Percentiles rank a stretch among this genome's conserved stretches.
phyloP scores from a whole-genome alignment of 2,797 vertebrate genomes.

The Ispidina picta region DNA sequence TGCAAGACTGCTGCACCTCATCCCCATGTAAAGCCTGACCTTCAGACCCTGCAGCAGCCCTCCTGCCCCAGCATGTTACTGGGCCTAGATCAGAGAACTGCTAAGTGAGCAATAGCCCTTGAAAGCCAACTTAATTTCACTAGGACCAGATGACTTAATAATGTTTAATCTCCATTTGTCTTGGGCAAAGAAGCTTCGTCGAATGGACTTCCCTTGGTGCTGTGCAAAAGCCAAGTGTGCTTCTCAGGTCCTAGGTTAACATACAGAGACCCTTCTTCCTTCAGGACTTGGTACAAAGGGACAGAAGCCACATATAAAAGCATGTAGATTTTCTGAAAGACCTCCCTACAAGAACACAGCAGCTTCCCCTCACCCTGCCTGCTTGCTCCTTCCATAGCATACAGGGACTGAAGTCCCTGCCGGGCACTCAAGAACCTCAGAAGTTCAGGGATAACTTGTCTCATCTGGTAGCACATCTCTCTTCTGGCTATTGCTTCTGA shows the following conservation, averaged over 20 bases:
- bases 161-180: neutral
- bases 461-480: neutral
- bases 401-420: neutral
- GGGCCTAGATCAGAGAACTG: neutral
- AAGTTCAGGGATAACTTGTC: neutral
- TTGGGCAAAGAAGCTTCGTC: neutral
- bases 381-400: neutral
- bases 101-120: neutral
- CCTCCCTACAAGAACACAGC: neutral
- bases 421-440: neutral
- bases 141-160: neutral
- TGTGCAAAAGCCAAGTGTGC: neutral
- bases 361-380: neutral
- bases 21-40: neutral
- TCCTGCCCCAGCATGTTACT: neutral
- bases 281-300: neutral
- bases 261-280: neutral
- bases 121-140: neutral
- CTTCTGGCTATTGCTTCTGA: neutral
- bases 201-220: neutral
- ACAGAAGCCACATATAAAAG: neutral
- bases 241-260: constrained; percentile 1
- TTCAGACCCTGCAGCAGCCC: neutral
- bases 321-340: neutral
- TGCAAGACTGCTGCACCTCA: neutral